Conservation (phyloP, 2,797 vertebrate genomes). For the Notoglanidium macrostoma region DNA sequence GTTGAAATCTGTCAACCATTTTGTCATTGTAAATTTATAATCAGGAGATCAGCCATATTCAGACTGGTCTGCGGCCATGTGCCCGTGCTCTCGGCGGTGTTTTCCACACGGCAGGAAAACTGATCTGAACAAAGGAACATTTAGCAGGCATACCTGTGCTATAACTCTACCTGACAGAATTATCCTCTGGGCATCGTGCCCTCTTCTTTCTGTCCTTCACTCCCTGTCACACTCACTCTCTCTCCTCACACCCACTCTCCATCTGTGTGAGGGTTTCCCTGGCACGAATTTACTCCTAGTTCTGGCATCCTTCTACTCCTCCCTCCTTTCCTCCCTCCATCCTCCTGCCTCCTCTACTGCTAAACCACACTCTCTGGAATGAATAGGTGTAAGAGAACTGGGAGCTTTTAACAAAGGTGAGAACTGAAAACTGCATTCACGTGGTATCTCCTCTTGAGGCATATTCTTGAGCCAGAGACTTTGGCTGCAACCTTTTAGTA, state of each 20-base stretch:
- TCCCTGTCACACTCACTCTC: not conserved
- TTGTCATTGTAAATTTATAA: constrained; percentile 49
- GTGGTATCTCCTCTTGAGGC: constrained; percentile 19
- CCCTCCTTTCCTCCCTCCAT: constrained; percentile 7
- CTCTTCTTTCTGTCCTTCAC: constrained; percentile 18
- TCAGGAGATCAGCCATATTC: not conserved
- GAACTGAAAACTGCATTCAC: constrained; percentile 31
- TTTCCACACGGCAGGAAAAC: constrained; percentile 40
- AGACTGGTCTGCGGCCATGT: constrained; percentile 34
- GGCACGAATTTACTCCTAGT: constrained; percentile 28
- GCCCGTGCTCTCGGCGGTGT: constrained; percentile 44
- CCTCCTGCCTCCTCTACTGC: constrained; percentile 22
- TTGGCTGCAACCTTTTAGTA: not conserved
- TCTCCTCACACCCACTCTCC: constrained; percentile 38
- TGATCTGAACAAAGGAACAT: constrained; percentile 65
- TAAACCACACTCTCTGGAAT: constrained; percentile 11
- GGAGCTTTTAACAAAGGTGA: constrained; percentile 38
- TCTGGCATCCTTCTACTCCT: constrained; percentile 17
- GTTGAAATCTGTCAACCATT: constrained; percentile 36
- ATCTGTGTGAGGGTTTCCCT: constrained; percentile 45
- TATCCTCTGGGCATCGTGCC: constrained; percentile 54
- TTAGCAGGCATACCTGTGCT: constrained; percentile 62
- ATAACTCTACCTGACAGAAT: constrained; percentile 70
- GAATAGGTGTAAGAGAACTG: constrained; percentile 26
- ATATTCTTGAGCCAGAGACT: constrained; percentile 29